A percentile compares a stretch with the other conserved stretches of the same genome.
Evolutionary conservation across 2,888 invertebrate genomes (phyloP).

Genomic region (Diarsia brunnea): DNA sequence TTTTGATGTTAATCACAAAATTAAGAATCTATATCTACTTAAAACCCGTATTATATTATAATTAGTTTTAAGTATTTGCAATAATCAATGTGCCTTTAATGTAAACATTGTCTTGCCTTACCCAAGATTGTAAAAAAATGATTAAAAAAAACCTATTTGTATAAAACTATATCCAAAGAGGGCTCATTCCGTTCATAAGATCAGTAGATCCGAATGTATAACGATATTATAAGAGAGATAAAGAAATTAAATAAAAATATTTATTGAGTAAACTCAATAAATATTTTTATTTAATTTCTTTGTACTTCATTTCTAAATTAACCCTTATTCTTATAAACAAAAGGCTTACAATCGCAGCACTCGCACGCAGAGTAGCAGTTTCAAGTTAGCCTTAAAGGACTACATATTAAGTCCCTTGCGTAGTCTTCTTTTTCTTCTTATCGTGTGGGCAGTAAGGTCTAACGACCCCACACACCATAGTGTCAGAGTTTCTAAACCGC

Average conservation of each 20-base stretch:
- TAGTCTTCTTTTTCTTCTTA: too few species aligned
- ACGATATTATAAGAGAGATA: constrained; percentile 66
- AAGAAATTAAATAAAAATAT: too few species aligned
- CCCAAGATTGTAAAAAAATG: constrained; percentile 66
- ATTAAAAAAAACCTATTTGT: constrained; percentile 65
- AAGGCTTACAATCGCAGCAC: neutral
- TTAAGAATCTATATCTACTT: constrained; percentile 16
- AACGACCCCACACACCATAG: too few species aligned
- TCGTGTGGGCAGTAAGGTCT: too few species aligned
- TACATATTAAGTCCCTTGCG: too few species aligned
- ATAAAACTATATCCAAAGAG: constrained; percentile 70
- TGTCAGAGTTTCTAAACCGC: too few species aligned
- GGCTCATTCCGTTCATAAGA: constrained; percentile 68
- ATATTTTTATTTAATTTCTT: constrained; percentile 65
- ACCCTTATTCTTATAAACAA: neutral
- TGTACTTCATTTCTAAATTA: constrained; percentile 30
- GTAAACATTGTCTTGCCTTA: constrained; percentile 83
- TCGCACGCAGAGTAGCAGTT: neutral
- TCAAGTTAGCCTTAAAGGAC: too few species aligned
- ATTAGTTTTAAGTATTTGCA: constrained; percentile 68
- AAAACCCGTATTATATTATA: constrained; percentile 50
- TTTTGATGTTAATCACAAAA: constrained; percentile 31
- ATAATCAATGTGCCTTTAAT: constrained; percentile 80
- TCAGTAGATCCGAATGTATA: constrained; percentile 66
- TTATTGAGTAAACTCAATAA: constrained; percentile 73